A percentile compares a stretch with the other conserved stretches of the same genome.
Evolutionary conservation across 2,113 vertebrate genomes (phyloP).

Genomic region (Seriola aureovittata): DNA sequence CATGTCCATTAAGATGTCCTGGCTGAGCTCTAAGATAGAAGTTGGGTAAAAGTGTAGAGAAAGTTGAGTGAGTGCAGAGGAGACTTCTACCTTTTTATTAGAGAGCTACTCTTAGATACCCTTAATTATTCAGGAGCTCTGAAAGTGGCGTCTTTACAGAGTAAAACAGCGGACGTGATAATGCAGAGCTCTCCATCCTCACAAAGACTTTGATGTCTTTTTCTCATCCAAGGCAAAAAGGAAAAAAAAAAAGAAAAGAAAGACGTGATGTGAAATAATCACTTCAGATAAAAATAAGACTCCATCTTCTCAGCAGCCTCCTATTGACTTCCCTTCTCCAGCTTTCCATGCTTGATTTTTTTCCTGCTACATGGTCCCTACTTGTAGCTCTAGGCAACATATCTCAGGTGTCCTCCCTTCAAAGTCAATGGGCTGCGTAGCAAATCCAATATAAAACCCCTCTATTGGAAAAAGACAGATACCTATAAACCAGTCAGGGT

Average conservation of each 20-base stretch:
- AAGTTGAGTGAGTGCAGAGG: conserved; percentile 38
- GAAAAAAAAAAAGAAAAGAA: background rate
- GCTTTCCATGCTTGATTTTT: conserved; percentile 12
- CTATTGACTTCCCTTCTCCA: conserved; percentile 26
- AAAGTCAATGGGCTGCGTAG: conserved; percentile 30
- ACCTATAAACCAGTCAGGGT: background rate
- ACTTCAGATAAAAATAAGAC: conserved; percentile 57
- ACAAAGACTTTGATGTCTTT: conserved; percentile 58
- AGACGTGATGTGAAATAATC: conserved; percentile 48
- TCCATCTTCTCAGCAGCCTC: conserved; percentile 32
- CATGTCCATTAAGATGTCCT: conserved; percentile 35
- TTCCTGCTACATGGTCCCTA: background rate
- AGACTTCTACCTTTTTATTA: conserved; percentile 63
- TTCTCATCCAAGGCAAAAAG: conserved; percentile 30
- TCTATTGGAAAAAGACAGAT: conserved; percentile 10
- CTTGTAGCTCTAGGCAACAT: conserved; percentile 32
- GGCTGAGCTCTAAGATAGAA: conserved; percentile 8
- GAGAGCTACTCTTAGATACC: conserved; percentile 52
- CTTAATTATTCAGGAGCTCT: conserved; percentile 74
- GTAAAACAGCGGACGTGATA: conserved; percentile 58
- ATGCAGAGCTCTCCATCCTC: conserved; percentile 43
- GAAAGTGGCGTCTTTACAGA: conserved; percentile 60
- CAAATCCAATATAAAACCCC: conserved; percentile 38
- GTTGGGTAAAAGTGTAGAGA: conserved; percentile 10
- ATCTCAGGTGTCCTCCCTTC: conserved; percentile 37